These are phyloP conservation scores for Protobothrops flavoviridis DNA, from an alignment of 2,113 vertebrate genomes.

Conservation along the genomic window DNA sequence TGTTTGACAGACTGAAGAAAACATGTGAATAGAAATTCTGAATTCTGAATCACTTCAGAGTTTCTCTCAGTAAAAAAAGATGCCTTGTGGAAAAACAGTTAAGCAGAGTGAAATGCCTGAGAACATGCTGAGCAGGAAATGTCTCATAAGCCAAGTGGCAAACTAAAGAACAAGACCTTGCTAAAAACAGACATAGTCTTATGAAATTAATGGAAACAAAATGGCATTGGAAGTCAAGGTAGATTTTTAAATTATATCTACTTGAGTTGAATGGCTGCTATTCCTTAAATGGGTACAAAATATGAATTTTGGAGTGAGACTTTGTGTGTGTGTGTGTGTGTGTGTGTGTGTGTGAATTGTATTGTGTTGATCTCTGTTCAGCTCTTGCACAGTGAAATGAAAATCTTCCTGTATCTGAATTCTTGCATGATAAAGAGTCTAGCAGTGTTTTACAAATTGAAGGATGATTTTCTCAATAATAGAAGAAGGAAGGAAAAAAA, in stretches of 20 bases:
- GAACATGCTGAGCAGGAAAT: not conserved
- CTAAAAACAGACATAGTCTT: not conserved
- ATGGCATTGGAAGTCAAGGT: not conserved
- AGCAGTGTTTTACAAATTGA: not conserved
- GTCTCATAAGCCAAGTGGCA: not conserved
- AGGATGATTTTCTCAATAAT: not conserved
- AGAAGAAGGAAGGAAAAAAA: not conserved
- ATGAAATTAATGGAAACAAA: not conserved
- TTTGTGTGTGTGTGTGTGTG: not conserved
- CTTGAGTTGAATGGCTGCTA: not conserved
- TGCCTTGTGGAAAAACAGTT: not conserved
- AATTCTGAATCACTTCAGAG: not conserved
- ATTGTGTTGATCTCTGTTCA: not conserved
- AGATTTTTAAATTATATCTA: not conserved
- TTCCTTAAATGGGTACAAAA: not conserved
- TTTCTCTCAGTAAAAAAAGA: not conserved
- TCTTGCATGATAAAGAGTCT: not conserved
- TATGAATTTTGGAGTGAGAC: not conserved
- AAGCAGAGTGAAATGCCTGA: not conserved
- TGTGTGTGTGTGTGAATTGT: not conserved
- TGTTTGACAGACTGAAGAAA: not conserved
- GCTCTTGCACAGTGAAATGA: not conserved
- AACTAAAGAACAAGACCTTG: not conserved
- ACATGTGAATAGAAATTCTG: not conserved
- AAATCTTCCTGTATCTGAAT: not conserved